Conservation (phyloP, 2,797 vertebrate genomes). For the Vipera latastei region DNA sequence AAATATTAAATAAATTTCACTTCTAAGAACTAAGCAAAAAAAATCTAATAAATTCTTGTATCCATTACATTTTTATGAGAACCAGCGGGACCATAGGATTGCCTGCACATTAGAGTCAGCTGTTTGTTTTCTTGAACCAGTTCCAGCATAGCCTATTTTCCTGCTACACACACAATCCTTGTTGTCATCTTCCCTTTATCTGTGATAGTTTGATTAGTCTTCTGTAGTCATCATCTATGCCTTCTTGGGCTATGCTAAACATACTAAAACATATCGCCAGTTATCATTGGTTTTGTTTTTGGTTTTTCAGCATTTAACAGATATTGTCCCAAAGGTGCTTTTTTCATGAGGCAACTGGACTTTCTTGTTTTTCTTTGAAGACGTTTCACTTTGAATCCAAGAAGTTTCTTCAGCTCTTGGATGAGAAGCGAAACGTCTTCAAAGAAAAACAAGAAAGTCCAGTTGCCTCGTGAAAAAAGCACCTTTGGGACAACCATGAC, state of each 20-base stretch:
- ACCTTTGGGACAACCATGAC: too few species aligned
- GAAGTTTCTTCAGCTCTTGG: too few species aligned
- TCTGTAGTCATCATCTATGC: neutral
- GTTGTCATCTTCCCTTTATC: neutral
- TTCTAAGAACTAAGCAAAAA: neutral
- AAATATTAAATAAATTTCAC: neutral
- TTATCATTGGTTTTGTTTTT: neutral
- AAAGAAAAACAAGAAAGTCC: too few species aligned
- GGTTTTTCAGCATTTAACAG: neutral
- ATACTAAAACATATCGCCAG: neutral
- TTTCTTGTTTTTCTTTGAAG: too few species aligned
- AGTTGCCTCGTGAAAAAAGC: too few species aligned
- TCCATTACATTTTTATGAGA: neutral
- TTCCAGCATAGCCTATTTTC: neutral
- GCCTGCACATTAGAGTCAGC: neutral
- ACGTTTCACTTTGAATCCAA: too few species aligned
- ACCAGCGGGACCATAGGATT: neutral
- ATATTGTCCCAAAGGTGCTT: neutral
- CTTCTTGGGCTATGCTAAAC: neutral
- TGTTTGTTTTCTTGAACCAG: neutral
- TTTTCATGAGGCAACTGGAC: too few species aligned
- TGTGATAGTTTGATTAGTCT: neutral
- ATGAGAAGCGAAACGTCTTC: too few species aligned
- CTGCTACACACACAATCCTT: neutral
- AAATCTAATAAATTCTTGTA: neutral